Evolutionary conservation across 2,797 vertebrate species (phyloP).

Genomic region (Alectoris magna): DNA sequence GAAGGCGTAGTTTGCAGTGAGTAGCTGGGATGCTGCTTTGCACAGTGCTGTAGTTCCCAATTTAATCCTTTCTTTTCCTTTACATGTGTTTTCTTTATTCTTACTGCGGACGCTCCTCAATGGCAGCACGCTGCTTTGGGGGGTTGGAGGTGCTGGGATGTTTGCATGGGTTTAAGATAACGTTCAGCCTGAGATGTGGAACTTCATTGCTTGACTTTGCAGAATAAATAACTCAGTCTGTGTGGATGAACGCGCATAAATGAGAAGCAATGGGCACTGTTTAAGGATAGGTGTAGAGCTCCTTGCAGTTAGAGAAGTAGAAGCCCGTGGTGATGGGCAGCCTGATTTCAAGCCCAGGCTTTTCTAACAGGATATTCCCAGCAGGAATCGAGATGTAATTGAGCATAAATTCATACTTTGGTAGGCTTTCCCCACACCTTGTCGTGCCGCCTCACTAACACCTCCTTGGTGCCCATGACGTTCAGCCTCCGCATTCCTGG

Average conservation of each 20-base stretch:
- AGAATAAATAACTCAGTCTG: not conserved
- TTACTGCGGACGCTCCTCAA: not conserved
- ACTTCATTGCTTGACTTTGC: not conserved
- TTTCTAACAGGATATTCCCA: not conserved
- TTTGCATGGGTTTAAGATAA: not conserved
- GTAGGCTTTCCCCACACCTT: constrained; percentile 86
- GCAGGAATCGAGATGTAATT: not conserved
- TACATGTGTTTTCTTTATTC: not conserved
- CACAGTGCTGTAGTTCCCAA: not conserved
- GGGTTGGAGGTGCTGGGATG: not conserved
- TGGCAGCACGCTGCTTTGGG: not conserved
- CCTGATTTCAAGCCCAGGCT: not conserved
- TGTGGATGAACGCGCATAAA: not conserved
- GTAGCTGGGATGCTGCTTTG: not conserved
- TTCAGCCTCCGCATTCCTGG: constrained; percentile 86
- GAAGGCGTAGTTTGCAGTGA: not conserved
- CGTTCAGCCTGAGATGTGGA: not conserved
- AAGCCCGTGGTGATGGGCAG: not conserved
- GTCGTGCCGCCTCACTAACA: constrained; percentile 84
- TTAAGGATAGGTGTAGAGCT: not conserved
- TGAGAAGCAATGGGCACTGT: not conserved
- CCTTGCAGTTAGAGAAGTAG: not conserved
- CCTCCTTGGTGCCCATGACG: constrained; percentile 84
- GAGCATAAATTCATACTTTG: not conserved
- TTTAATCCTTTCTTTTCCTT: not conserved